A percentile compares a stretch with the other conserved stretches of the same genome.
These are phyloP conservation scores for Penaeus monodon DNA, from an alignment of 2,888 invertebrate species.

Conservation along the genomic window DNA sequence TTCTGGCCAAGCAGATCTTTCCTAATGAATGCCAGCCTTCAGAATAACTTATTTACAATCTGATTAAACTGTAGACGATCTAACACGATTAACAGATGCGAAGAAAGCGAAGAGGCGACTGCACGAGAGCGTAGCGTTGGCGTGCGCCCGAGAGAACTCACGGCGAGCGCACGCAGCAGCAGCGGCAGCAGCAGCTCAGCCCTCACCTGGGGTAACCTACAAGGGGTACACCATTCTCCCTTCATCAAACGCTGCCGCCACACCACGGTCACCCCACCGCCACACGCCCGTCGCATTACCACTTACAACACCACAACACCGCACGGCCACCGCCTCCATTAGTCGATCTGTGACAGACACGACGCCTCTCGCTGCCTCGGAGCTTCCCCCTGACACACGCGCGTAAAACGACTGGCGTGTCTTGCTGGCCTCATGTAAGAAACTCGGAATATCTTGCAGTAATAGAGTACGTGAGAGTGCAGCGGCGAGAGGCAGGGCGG, in stretches of 20 bases:
- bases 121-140: neutral
- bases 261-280: constrained; percentile 30
- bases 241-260: constrained; percentile 40
- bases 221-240: constrained; percentile 38
- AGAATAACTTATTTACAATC: neutral
- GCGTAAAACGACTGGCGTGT: no score
- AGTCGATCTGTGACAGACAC: constrained; percentile 9
- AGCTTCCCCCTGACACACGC: no score
- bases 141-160: constrained; percentile 9
- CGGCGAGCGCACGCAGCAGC: constrained; percentile 19
- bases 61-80: neutral
- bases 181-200: neutral
- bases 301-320: constrained; percentile 8
- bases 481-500: no score
- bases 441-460: no score
- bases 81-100: neutral
- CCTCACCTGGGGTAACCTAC: constrained; percentile 40
- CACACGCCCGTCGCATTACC: constrained; percentile 21
- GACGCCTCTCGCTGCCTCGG: neutral
- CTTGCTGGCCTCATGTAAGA: no score
- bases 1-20: neutral
- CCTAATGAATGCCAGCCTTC: neutral
- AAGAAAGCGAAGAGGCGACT: neutral
- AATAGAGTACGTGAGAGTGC: no score
- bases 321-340: constrained; percentile 15